Base-by-base conservation (phyloP, 2,113 vertebrate genomes). In the Smithornis capensis region DNA sequence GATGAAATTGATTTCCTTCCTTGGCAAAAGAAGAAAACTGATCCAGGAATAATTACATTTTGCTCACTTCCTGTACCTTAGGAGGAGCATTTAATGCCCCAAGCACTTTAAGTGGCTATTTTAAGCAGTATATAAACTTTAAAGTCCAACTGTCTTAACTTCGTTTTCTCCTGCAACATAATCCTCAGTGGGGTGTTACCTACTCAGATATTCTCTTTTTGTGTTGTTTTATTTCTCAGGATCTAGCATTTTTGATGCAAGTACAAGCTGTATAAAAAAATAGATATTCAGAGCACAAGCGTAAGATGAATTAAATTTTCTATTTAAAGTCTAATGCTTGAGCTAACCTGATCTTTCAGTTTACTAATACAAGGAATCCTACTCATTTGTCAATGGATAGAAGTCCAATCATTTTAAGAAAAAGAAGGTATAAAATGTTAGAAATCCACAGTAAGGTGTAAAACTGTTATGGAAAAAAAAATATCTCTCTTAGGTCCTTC, bases 31-130 rank as follows among this genome's bases (percentile, higher is more conserved):
- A 85, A 85, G 81, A 80, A 92, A 80, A 77, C 63, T 16, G 10
- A 90, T 79, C 22, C 35, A 89, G 84, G 47, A 87, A 74, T 85
- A 95, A 82, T 83, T 94, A 21, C 37, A 59, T 90, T 79, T 92
- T 94, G 11, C 73, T 85, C 64, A 40, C 19, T 87, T 89, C 56
- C 24, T 17, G 4, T 89, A 76, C 29, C 19, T 91, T 77, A 76
- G 45, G 37, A 79, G 23, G 12, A 80, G 16, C 27, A 70, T 75
- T 84, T 95, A 85, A 85, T 82, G 84, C 56, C 18, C 19, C 11
- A 74, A 70, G 42, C 42, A 74, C 38, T 91, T 83, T 67, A 88
- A 91, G 87, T 22, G 7, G 44, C 68, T 95, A 56, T 95, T 90
- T 92, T 86, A 95, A 92, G 88, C 42, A 80, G 40, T 83, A 67